These are phyloP conservation scores for Spondyliosoma cantharus DNA, from an alignment of 2,797 vertebrate genomes.

Conservation along the genomic window DNA sequence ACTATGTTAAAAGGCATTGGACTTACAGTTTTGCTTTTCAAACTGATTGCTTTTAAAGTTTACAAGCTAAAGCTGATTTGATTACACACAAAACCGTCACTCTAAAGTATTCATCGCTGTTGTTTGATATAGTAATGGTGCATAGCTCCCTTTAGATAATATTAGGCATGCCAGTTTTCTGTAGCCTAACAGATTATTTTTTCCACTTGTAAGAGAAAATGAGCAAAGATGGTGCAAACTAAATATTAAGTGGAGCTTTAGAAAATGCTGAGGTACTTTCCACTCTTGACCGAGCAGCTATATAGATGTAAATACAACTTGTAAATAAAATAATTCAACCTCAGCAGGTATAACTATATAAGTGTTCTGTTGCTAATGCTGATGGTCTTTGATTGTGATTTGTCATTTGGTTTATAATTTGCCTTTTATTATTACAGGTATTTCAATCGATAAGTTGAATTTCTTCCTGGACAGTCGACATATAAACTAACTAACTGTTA, in stretches of 20 bases:
- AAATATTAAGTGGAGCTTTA: neutral
- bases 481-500: neutral
- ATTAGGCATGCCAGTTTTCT: conserved; percentile 3
- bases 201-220: neutral
- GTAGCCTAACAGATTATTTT: neutral
- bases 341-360: conserved; percentile 10
- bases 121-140: conserved; percentile 12
- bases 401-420: neutral
- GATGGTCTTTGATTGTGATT: neutral
- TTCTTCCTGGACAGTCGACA: neutral
- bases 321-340: neutral
- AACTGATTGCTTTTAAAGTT: conserved; percentile 19
- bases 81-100: conserved; percentile 22
- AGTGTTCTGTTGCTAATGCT: neutral
- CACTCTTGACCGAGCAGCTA: neutral
- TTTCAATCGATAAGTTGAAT: neutral
- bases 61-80: conserved; percentile 13
- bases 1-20: neutral
- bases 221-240: neutral
- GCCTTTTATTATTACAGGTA: too few species aligned
- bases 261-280: neutral
- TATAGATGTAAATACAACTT: conserved; percentile 9
- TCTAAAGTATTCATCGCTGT: neutral
- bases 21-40: conserved; percentile 11
- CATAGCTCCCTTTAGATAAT: conserved; percentile 1